These are phyloP conservation scores for Tetraneura akinire DNA, from an alignment of 1,140 invertebrate species.

Conservation along the genomic window DNA sequence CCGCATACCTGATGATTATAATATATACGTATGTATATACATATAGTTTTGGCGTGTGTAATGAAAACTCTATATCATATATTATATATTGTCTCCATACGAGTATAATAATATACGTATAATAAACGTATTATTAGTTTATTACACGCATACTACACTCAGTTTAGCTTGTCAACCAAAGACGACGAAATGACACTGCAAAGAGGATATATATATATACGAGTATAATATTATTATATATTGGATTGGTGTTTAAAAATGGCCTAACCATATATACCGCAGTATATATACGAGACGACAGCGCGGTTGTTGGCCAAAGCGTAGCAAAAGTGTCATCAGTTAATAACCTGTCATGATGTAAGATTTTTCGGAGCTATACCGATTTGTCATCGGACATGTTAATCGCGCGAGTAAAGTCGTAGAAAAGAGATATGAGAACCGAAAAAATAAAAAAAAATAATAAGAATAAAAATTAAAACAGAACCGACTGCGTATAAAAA, in stretches of 20 bases:
- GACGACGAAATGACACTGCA: not conserved
- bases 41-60: not conserved
- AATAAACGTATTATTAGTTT: too few relatives aligned
- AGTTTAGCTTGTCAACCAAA: not conserved
- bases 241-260: conserved; percentile 37
- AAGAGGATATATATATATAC: too few relatives aligned
- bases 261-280: not conserved
- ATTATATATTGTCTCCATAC: too few relatives aligned
- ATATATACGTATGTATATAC: too few relatives aligned
- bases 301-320: not conserved
- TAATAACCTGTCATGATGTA: conserved; percentile 43
- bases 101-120: too few relatives aligned
- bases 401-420: not conserved
- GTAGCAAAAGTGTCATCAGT: conserved; percentile 34
- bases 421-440: too few relatives aligned
- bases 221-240: conserved; percentile 2
- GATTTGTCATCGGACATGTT: conserved; percentile 42
- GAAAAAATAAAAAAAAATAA: not conserved
- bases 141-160: not conserved
- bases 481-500: not conserved
- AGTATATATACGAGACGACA: not conserved
- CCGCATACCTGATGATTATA: not conserved
- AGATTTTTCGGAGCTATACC: conserved; percentile 11
- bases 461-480: not conserved
- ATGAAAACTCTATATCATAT: not conserved